Percentiles rank a stretch among this genome's conserved stretches.
phyloP scores from a whole-genome alignment of 2,888 invertebrate species.

The Pristionchus fissidentatus region DNA sequence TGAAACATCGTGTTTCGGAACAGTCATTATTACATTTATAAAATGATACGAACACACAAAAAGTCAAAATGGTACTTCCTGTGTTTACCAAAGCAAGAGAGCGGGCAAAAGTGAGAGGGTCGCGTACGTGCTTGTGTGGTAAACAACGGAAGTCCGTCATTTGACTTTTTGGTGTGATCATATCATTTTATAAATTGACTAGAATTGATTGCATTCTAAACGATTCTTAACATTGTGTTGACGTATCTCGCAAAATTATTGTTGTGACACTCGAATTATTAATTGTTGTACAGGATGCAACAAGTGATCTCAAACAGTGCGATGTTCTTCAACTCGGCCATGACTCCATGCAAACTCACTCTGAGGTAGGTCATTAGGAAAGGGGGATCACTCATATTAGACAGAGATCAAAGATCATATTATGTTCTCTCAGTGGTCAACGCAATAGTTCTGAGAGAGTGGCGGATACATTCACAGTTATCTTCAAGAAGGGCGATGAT shows the following conservation, averaged over 20 bases:
- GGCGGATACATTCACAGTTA: constrained; percentile 87
- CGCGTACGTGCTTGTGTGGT: too few relatives aligned
- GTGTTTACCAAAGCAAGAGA: too few relatives aligned
- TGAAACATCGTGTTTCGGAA: not conserved
- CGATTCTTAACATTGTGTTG: not conserved
- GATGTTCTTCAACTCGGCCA: constrained; percentile 92
- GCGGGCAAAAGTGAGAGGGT: too few relatives aligned
- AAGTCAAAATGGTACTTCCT: too few relatives aligned
- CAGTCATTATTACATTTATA: too few relatives aligned
- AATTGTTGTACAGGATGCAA: constrained; percentile 81
- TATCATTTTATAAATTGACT: too few relatives aligned
- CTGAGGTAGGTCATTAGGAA: constrained; percentile 78
- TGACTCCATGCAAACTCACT: constrained; percentile 93
- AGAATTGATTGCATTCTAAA: too few relatives aligned
- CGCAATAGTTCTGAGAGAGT: not conserved
- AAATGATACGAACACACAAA: too few relatives aligned
- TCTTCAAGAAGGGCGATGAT: constrained; percentile 98
- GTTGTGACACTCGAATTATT: not conserved
- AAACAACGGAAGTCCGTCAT: too few relatives aligned
- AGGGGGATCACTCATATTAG: not conserved
- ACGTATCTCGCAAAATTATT: too few relatives aligned
- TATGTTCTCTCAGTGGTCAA: not conserved
- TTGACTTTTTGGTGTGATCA: too few relatives aligned
- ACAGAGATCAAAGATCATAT: not conserved
- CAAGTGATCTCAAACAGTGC: constrained; percentile 92